Evolutionary conservation across 2,797 vertebrate species (phyloP).

Genomic region (Epinephelus malabaricus): DNA sequence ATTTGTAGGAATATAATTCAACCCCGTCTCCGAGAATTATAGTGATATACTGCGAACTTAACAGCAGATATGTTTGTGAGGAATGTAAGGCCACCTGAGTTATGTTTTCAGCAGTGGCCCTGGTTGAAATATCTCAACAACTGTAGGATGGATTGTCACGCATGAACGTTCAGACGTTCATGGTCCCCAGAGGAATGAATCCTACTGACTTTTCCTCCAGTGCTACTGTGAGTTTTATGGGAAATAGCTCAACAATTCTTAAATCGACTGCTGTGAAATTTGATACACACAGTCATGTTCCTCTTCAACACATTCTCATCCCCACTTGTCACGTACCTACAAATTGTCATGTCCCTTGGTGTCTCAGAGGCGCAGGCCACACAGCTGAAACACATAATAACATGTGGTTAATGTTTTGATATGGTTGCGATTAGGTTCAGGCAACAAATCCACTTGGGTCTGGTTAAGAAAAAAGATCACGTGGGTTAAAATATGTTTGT

Average conservation of each 20-base stretch:
- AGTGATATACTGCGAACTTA: not conserved
- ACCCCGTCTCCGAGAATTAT: constrained; percentile 5
- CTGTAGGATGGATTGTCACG: not conserved
- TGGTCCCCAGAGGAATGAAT: not conserved
- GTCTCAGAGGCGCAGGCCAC: no score
- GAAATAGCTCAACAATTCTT: not conserved
- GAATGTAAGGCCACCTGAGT: not conserved
- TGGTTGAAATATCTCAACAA: constrained; percentile 9
- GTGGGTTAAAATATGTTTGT: no score
- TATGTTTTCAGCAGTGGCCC: not conserved
- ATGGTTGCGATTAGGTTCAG: no score
- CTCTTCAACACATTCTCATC: no score
- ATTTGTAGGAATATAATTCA: constrained; percentile 30
- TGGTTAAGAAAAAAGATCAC: no score
- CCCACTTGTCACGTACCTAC: no score
- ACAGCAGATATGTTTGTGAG: constrained; percentile 12
- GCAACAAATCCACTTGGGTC: no score
- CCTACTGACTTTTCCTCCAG: not conserved
- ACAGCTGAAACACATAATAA: no score
- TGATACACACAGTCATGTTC: no score
- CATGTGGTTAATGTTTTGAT: no score
- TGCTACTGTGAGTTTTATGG: not conserved
- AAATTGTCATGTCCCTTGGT: no score
- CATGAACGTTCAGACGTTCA: not conserved
- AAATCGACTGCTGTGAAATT: not conserved